Conservation (phyloP, 2,797 vertebrate genomes). For the Phoebastria nigripes region DNA sequence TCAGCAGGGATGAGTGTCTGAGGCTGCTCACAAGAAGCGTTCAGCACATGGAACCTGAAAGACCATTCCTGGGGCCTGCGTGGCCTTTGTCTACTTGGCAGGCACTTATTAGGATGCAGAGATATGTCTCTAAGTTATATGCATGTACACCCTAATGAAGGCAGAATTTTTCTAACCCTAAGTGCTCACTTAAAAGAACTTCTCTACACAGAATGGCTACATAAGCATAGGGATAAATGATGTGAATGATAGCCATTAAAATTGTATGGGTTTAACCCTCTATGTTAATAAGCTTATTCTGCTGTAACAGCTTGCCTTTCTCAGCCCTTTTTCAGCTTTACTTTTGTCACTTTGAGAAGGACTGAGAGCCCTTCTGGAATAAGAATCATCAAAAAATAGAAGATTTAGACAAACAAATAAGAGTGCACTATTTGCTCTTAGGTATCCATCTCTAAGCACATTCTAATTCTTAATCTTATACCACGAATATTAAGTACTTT, state of each 20-base stretch:
- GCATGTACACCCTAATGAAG: background rate
- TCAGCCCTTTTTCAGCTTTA: constrained; percentile 12
- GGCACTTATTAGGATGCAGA: constrained; percentile 11
- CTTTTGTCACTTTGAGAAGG: background rate
- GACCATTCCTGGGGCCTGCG: background rate
- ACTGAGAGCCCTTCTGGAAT: background rate
- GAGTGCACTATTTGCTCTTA: background rate
- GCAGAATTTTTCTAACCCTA: constrained; percentile 35
- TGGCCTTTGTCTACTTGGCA: background rate
- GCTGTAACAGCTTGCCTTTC: background rate
- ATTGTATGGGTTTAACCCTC: background rate
- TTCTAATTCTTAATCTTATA: background rate
- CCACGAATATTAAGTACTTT: background rate
- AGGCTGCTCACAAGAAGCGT: background rate
- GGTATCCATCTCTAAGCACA: background rate
- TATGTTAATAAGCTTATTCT: background rate
- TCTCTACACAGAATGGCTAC: background rate
- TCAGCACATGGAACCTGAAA: background rate
- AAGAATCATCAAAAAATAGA: background rate
- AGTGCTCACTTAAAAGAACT: constrained; percentile 25
- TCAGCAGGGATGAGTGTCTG: background rate
- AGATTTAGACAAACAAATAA: background rate
- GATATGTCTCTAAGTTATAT: background rate
- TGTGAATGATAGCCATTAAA: constrained; percentile 30
- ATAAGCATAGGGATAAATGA: background rate